These are phyloP conservation scores for Gymnoscopelus microlampas DNA, from an alignment of 2,797 vertebrate genomes.

Conservation along the genomic window DNA sequence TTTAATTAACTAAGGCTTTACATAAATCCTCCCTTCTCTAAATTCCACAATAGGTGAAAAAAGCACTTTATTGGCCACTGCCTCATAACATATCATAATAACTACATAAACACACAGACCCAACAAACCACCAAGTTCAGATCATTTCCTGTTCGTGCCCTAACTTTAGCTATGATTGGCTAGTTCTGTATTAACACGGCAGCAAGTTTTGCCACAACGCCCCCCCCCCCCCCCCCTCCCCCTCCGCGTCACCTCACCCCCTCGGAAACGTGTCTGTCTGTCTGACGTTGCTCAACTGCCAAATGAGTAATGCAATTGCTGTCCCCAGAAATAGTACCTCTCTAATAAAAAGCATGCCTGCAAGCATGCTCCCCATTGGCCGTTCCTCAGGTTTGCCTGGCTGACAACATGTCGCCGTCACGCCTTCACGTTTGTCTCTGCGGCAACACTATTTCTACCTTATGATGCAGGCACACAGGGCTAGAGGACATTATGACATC, in stretches of 20 bases:
- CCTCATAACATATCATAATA: constrained; percentile 11
- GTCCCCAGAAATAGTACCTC: constrained; percentile 70
- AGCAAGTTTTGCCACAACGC: constrained; percentile 41
- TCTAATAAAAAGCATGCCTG: constrained; percentile 46
- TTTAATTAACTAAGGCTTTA: constrained; percentile 71
- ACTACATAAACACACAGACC: neutral
- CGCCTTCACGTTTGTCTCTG: constrained; percentile 50
- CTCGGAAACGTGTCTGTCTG: constrained; percentile 18
- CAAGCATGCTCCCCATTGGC: constrained; percentile 58
- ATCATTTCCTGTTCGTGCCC: constrained; percentile 5
- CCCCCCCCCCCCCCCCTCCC: neutral
- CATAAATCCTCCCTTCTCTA: constrained; percentile 61
- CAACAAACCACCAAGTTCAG: constrained; percentile 11
- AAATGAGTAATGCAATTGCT: constrained; percentile 65
- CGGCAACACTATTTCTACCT: constrained; percentile 59
- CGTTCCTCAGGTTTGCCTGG: constrained; percentile 31
- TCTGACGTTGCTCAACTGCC: constrained; percentile 58
- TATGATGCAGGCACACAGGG: constrained; percentile 25
- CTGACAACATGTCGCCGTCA: constrained; percentile 46
- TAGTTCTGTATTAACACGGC: constrained; percentile 9
- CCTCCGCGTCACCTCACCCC: neutral
- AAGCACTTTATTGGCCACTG: constrained; percentile 33
- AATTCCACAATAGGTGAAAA: constrained; percentile 51
- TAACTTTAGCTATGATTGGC: constrained; percentile 3
- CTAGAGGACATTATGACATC: constrained; percentile 58